These are phyloP conservation scores for Calliphora vomitoria DNA, from an alignment of 2,888 invertebrate genomes.

Conservation along the genomic window DNA sequence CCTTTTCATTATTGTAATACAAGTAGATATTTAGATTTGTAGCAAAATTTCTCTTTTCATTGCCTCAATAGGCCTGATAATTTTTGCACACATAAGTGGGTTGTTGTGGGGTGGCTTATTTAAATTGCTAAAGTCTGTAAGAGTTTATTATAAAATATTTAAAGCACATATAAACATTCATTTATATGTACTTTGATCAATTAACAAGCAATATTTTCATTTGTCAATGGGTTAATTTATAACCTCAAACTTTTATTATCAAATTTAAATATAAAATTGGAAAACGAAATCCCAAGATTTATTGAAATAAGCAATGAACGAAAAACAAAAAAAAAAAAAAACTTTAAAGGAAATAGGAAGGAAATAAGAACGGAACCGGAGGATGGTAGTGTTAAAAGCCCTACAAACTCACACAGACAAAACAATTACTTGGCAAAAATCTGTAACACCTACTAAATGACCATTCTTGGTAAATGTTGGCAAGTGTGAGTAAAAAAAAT, in stretches of 20 bases:
- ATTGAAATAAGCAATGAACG: not conserved
- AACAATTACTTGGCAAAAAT: constrained; percentile 54
- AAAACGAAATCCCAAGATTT: constrained; percentile 34
- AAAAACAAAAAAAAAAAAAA: constrained; percentile 24
- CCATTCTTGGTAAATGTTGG: constrained; percentile 15
- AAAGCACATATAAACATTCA: constrained; percentile 42
- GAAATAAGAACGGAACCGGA: constrained; percentile 44
- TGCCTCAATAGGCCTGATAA: constrained; percentile 14
- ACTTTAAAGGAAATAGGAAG: constrained; percentile 42
- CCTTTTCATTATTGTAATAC: too few species aligned
- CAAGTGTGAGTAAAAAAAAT: not conserved
- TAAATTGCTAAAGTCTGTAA: not conserved
- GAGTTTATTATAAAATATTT: constrained; percentile 67
- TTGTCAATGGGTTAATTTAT: constrained; percentile 84
- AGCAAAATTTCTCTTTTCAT: too few species aligned
- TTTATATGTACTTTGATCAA: constrained; percentile 80
- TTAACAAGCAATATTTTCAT: constrained; percentile 85
- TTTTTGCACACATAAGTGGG: not conserved
- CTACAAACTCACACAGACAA: constrained; percentile 20
- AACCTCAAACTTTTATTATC: constrained; percentile 71
- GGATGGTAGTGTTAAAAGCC: constrained; percentile 54
- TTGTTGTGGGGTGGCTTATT: not conserved
- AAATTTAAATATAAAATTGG: constrained; percentile 19
- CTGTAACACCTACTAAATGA: constrained; percentile 47
- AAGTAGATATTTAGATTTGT: too few species aligned